These are phyloP conservation scores for Meles meles DNA, from an alignment of 2,113 vertebrate species.

Conservation along the genomic window DNA sequence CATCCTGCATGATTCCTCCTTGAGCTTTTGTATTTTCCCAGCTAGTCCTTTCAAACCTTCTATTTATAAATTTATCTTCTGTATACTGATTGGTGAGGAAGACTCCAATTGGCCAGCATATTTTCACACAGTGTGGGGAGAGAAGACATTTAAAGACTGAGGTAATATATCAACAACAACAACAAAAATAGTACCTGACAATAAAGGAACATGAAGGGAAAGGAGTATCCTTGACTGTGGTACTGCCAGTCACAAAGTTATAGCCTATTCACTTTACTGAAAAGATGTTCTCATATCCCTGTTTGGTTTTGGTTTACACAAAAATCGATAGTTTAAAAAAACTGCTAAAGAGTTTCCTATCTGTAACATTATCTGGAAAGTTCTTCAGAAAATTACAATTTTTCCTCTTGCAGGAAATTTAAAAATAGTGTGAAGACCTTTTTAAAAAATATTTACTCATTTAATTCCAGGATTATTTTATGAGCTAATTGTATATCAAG, in stretches of 20 bases:
- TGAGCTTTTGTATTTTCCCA: conserved; percentile 45
- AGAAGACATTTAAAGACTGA: conserved; percentile 11
- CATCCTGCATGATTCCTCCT: neutral
- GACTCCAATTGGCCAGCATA: neutral
- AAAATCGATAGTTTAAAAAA: neutral
- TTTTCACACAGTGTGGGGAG: conserved; percentile 9
- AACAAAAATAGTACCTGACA: neutral
- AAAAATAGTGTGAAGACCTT: neutral
- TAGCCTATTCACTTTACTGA: neutral
- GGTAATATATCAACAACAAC: neutral
- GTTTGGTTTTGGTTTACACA: neutral
- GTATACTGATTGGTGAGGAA: neutral
- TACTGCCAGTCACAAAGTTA: neutral
- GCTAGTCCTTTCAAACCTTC: conserved; percentile 9
- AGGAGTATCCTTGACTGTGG: neutral
- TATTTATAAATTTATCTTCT: conserved; percentile 50
- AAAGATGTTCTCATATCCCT: neutral
- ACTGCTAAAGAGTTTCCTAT: neutral
- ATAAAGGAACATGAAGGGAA: neutral
- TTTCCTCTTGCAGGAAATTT: neutral
- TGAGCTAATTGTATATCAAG: neutral
- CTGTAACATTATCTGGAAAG: neutral
- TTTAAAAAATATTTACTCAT: neutral
- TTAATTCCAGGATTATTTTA: neutral
- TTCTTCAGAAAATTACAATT: neutral